These are phyloP conservation scores for Euzophera pinguis DNA, from an alignment of 2,888 invertebrate species.

Conservation along the genomic window DNA sequence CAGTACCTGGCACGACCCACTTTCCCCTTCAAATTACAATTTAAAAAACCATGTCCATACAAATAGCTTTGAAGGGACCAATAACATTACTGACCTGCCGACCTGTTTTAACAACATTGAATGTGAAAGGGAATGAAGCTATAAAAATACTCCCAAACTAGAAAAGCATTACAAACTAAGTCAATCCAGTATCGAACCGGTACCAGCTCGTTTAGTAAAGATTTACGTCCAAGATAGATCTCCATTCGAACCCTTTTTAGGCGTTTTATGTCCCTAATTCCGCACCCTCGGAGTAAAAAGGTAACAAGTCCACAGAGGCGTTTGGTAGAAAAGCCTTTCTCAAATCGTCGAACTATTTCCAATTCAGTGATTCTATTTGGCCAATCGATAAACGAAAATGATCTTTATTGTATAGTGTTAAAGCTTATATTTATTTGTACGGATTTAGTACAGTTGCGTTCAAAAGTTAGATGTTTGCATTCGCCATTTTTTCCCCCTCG, in stretches of 20 bases:
- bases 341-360: conserved; percentile 17
- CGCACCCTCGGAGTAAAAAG: conserved; percentile 33
- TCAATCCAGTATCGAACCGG: conserved; percentile 10
- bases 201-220: conserved; percentile 29
- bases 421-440: conserved; percentile 13
- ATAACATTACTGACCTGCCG: conserved; percentile 1
- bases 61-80: not conserved
- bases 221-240: conserved; percentile 37
- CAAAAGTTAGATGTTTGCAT: conserved; percentile 41
- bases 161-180: conserved; percentile 13
- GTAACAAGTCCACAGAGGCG: conserved; percentile 30
- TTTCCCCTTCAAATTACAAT: too few species aligned
- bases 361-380: conserved; percentile 14
- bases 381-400: not conserved
- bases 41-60: too few species aligned
- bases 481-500: conserved; percentile 35
- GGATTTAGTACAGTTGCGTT: conserved; percentile 25
- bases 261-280: conserved; percentile 51
- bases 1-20: too few species aligned
- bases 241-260: conserved; percentile 48
- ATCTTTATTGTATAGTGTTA: not conserved
- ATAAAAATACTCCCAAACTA: conserved; percentile 13
- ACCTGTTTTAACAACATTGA: not conserved
- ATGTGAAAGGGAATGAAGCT: conserved; percentile 8
- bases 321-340: conserved; percentile 32